Base-by-base conservation (phyloP, 2,888 invertebrate genomes). In the Sussaba pulchella region DNA sequence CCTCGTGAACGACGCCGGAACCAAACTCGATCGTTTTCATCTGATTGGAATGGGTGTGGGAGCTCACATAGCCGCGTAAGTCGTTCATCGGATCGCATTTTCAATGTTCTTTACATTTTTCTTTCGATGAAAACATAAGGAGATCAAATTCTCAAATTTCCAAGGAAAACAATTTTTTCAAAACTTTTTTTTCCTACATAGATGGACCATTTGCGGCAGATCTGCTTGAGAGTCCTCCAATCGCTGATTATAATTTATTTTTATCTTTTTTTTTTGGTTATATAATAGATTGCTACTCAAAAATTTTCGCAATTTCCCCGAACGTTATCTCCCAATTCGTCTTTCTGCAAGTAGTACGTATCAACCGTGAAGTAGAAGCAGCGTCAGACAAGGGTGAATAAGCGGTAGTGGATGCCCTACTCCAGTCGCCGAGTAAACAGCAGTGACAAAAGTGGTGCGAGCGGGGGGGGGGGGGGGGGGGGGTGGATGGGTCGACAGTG, bases 1-100 rank as follows among this genome's bases (percentile, higher is more conserved):
- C 61, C 84, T 94, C 63, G 54, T 77, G 70, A 72, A 89, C 81
- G 84, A 89, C 9, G 72, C 78, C 10, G 85, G 83, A 6, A 77
- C 89, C n/a, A 82, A 82, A 4, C 72, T 88, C 0, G 88, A 88
- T 17, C 87, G 91, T 31, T 88, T 93, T 39, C 93, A 94, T 87
- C 83, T 94, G 12, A 92, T 94, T 74, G 94, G 94, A 0, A 93
- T 94, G 87, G 93, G 93, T 10, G 86, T 93, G 9, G 93, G 94
- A 0, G 93, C 94, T 1, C 94, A 94, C 84, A 92, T 94, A 19
- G 93, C 93, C 4, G 94, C 94, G 78, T 83, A 41, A 73, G 70
- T 75, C 6, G 17, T 36, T 17, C 1, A 21, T 3, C 26, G 10
- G 5, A 70, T 17, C 17, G 47, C 14, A 0, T 21, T 59, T 43